phyloP scores from a whole-genome alignment of 2,888 invertebrate genomes.

The Chrysolina oricalcia region DNA sequence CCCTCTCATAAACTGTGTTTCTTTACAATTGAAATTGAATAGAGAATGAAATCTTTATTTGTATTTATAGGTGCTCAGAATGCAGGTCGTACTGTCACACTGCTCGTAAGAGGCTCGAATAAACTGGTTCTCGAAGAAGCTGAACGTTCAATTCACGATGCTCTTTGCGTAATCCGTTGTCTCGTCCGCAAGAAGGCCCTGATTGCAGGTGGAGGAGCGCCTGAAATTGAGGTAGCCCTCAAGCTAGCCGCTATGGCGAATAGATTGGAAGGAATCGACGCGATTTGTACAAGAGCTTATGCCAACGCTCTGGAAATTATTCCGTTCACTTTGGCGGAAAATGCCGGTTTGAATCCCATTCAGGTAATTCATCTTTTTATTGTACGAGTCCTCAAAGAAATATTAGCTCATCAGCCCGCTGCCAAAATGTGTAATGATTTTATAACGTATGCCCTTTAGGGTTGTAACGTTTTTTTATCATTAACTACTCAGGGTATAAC shows the following conservation, averaged over 20 bases:
- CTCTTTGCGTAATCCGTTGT: constrained; percentile 94
- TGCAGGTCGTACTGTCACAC: constrained; percentile 92
- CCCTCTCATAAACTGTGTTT: too few relatives aligned
- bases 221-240: constrained; percentile 95
- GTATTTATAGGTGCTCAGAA: constrained; percentile 76
- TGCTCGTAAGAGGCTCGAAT: constrained; percentile 92
- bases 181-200: constrained; percentile 94
- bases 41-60: neutral
- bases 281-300: constrained; percentile 95
- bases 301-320: constrained; percentile 97
- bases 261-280: constrained; percentile 91
- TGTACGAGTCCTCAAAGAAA: too few relatives aligned
- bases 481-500: too few relatives aligned
- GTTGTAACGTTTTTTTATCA: too few relatives aligned
- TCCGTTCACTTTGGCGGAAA: constrained; percentile 93
- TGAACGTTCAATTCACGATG: constrained; percentile 88
- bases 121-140: constrained; percentile 88
- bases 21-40: too few relatives aligned
- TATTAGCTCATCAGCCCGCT: too few relatives aligned
- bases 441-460: too few relatives aligned
- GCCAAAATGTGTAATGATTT: too few relatives aligned
- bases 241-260: constrained; percentile 87
- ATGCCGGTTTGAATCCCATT: constrained; percentile 76
- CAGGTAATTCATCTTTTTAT: constrained; percentile 60
- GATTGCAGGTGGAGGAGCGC: constrained; percentile 97